Evolutionary conservation across 2,888 invertebrate species (phyloP).

Genomic region (Cataglyphis livida): DNA sequence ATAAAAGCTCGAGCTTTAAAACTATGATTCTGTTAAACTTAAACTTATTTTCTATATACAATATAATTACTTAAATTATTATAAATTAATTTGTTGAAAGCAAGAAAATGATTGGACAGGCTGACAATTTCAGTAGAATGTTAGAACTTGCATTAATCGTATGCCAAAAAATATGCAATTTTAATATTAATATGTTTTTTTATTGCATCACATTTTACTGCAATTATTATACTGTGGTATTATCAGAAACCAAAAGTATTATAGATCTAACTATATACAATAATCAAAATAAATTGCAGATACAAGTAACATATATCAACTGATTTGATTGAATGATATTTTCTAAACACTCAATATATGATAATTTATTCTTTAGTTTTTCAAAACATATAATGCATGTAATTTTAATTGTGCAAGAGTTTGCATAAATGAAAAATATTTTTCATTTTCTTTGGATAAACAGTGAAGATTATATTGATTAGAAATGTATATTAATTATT

Average conservation of each 20-base stretch:
- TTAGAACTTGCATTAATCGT: neutral
- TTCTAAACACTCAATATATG: neutral
- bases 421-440: neutral
- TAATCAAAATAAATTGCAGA: slow-evolving; percentile 1
- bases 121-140: neutral
- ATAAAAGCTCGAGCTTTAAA: slow-evolving; percentile 22
- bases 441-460: neutral
- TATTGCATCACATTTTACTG: slow-evolving; percentile 38
- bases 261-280: neutral
- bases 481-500: slow-evolving; percentile 6
- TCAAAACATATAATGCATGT: neutral
- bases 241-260: neutral
- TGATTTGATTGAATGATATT: neutral
- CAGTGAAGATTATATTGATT: neutral
- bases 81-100: slow-evolving; percentile 13
- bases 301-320: neutral
- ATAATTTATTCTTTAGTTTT: neutral
- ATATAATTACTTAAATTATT: slow-evolving; percentile 14
- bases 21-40: slow-evolving; percentile 28
- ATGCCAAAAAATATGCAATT: neutral
- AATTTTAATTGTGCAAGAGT: neutral
- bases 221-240: slow-evolving; percentile 58
- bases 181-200: slow-evolving; percentile 18
- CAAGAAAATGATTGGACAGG: slow-evolving; percentile 7
- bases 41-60: slow-evolving; percentile 33